Conservation (phyloP, 2,888 invertebrate genomes). For the Drosophila paramelanica region DNA sequence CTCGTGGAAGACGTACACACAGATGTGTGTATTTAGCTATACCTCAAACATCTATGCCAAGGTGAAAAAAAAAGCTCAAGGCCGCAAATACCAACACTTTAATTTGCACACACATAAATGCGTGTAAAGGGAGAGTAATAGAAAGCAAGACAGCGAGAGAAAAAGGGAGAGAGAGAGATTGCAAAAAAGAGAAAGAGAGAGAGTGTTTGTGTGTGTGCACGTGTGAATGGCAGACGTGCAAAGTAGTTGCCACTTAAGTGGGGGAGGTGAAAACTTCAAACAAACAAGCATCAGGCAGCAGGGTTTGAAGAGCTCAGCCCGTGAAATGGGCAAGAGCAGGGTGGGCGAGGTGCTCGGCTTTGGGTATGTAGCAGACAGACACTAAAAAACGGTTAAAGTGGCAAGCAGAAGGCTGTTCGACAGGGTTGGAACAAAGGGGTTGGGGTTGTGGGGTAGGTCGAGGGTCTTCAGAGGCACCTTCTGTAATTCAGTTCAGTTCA, state of each 20-base stretch:
- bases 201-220: conserved; percentile 24
- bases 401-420: conserved; percentile 15
- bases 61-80: conserved; percentile 71
- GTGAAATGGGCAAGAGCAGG: conserved; percentile 32
- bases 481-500: conserved; percentile 13
- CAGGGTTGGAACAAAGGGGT: too few species aligned
- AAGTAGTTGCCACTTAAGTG: conserved; percentile 78
- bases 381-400: conserved; percentile 47
- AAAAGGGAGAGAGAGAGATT: neutral
- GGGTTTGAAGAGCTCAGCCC: conserved; percentile 53
- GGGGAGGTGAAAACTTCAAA: conserved; percentile 55
- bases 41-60: conserved; percentile 65
- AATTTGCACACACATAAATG: conserved; percentile 34
- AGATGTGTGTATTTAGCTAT: conserved; percentile 24
- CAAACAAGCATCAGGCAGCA: conserved; percentile 60
- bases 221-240: conserved; percentile 70
- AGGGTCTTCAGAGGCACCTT: neutral
- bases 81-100: conserved; percentile 58
- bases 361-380: conserved; percentile 28
- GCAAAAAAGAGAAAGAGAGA: neutral
- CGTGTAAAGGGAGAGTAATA: neutral
- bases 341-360: neutral
- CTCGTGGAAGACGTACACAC: conserved; percentile 21
- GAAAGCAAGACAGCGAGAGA: neutral
- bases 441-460: too few species aligned